Evolutionary conservation across 2,113 vertebrate genomes (phyloP), one percentile per base, ranked within the genome.

Genomic region (Forbesichthys papilliferus): DNA sequence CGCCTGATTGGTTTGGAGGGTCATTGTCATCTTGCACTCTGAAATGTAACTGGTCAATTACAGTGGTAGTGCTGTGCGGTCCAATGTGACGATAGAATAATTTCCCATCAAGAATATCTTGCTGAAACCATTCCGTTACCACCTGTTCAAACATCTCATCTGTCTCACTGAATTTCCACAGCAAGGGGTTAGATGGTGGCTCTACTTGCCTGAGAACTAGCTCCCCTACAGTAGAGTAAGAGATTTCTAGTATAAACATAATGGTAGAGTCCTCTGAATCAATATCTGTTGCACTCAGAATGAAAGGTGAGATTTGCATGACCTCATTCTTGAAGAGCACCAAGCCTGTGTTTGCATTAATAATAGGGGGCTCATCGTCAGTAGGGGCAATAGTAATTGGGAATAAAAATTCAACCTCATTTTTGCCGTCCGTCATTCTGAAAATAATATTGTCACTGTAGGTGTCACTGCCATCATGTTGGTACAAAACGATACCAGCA

Each of bases 401-500:
- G 63, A 94, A 94, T 74, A 96, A 89, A 86, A 95, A 93, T 63
- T 95, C 90, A 0, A 94, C 93, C 48, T 90, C 90, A 55, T 94
- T 90, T 5, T 46, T 87, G 55, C 91, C 92, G 1, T 95, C 93
- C n/a, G 88, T 89, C 92, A 95, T 87, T 20, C 69, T 63, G 71
- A 95, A 94, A 78, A 95, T 66, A 56, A 94, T 87, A 62, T 94
- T 96, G 84, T 95, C 93, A 0, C 93, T 95, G 73, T 92, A 94
- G 27, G 92, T 95, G 72, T 95, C 88, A 0, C 91, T 94, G 62
- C 93, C 93, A 0, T 95, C 92, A 0, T 95, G 94, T 75, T 93
- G 92, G 75, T 95, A 95, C 36, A 94, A 75, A 20, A 95, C 92
- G 48, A 83, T 72, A 1, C 92, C 91, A 0, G 90, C 85, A 0